Conservation (phyloP, 2,113 vertebrate genomes). For the Steatornis caripensis region DNA sequence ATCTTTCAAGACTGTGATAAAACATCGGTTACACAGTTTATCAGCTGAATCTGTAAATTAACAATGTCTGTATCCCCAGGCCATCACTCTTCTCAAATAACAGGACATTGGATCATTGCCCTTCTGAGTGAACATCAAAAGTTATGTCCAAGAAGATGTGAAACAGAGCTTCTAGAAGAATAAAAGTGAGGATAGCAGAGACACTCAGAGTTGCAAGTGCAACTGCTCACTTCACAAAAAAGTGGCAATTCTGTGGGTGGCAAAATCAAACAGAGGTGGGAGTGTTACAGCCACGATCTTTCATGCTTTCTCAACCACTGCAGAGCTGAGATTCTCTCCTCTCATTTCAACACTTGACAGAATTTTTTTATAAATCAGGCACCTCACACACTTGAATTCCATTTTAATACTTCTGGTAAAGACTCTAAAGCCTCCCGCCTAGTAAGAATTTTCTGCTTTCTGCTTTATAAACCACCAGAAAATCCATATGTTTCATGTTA, state of each 20-base stretch:
- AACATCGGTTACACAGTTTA: background rate
- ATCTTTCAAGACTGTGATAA: background rate
- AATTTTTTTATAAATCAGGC: background rate
- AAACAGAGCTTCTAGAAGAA: background rate
- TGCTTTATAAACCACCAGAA: constrained; percentile 6
- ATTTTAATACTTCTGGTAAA: background rate
- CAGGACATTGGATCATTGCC: background rate
- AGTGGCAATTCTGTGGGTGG: constrained; percentile 16
- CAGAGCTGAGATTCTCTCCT: constrained; percentile 2
- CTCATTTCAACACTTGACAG: background rate
- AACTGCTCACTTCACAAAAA: constrained; percentile 51
- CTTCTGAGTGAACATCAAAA: background rate
- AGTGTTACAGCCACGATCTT: background rate
- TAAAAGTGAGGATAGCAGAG: background rate
- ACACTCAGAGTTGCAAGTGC: background rate
- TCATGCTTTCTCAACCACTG: background rate
- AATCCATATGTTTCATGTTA: background rate
- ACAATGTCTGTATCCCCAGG: background rate
- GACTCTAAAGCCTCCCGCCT: background rate
- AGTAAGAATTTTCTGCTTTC: background rate
- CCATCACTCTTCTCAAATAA: background rate
- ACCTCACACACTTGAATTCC: background rate
- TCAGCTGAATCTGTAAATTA: background rate
- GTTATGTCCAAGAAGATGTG: background rate
- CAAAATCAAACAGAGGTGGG: constrained; percentile 30